Evolutionary conservation across 2,888 invertebrate species (phyloP).

Genomic region (Dione vanillae): DNA sequence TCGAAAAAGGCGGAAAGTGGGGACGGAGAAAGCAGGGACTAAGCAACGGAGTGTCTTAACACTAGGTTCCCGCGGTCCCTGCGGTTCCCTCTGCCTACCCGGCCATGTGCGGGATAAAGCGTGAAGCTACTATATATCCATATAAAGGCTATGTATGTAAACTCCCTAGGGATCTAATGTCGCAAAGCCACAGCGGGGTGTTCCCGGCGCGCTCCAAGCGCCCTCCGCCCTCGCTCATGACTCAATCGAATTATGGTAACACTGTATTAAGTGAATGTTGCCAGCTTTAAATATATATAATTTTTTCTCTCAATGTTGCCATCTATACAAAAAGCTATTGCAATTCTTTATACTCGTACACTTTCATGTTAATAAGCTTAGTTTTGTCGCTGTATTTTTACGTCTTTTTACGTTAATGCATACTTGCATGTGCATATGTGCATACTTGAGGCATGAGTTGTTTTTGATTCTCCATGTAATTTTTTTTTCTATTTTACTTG

Average conservation of each 20-base stretch:
- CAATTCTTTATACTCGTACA: neutral
- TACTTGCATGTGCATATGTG: neutral
- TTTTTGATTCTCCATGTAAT: neutral
- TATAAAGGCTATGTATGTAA: constrained; percentile 27
- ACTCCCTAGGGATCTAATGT: constrained; percentile 75
- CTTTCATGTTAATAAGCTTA: neutral
- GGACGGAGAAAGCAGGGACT: too few relatives aligned
- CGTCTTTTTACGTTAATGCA: neutral
- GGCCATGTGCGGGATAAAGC: too few relatives aligned
- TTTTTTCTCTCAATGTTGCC: neutral
- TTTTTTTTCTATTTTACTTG: too few relatives aligned
- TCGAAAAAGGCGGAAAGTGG: too few relatives aligned
- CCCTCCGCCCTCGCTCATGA: constrained; percentile 67
- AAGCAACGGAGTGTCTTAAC: too few relatives aligned
- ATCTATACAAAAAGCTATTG: neutral
- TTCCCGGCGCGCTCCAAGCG: constrained; percentile 71
- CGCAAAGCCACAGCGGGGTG: constrained; percentile 77
- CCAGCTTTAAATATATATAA: constrained; percentile 34
- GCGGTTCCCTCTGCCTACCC: too few relatives aligned
- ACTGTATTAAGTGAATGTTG: constrained; percentile 39
- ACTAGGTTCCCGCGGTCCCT: too few relatives aligned
- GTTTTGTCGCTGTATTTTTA: neutral
- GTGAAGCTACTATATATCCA: too few relatives aligned
- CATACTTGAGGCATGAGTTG: neutral
- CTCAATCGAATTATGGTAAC: constrained; percentile 81